Conservation (phyloP, 1,140 invertebrate species). For the Vanessa tameamea region DNA sequence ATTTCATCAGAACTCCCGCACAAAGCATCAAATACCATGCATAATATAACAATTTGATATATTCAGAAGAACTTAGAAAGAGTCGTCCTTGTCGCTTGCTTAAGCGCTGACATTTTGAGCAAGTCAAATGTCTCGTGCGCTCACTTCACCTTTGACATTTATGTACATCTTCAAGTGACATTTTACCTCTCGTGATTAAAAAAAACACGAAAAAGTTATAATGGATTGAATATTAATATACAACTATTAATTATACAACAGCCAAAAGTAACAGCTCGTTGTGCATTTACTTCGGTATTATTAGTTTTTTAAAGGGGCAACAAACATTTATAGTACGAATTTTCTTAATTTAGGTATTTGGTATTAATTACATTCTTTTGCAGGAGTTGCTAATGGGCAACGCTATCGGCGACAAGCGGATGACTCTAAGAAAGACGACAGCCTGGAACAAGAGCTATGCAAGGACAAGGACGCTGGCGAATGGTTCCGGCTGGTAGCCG, state of each 20-base stretch:
- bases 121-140: constrained; percentile 77
- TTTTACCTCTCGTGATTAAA: constrained; percentile 61
- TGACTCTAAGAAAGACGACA: constrained; percentile 89
- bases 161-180: constrained; percentile 59
- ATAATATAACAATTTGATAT: constrained; percentile 71
- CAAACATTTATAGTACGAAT: not conserved
- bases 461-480: constrained; percentile 97
- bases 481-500: constrained; percentile 94
- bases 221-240: not conserved
- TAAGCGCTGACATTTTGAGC: constrained; percentile 77
- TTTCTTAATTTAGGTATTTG: not conserved
- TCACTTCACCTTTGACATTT: constrained; percentile 76
- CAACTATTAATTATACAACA: not conserved
- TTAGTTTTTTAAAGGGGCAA: not conserved
- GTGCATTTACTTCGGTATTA: not conserved
- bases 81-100: constrained; percentile 78
- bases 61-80: constrained; percentile 76
- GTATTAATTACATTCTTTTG: not conserved
- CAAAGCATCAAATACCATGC: constrained; percentile 75
- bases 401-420: constrained; percentile 80
- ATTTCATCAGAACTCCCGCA: constrained; percentile 66
- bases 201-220: constrained; percentile 37
- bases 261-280: not conserved
- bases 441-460: constrained; percentile 93
- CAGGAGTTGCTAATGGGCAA: constrained; percentile 57